Percentiles rank a stretch among this genome's conserved stretches.
Evolutionary conservation across 2,797 vertebrate species (phyloP).

Genomic region (Cichlasoma orientale): DNA sequence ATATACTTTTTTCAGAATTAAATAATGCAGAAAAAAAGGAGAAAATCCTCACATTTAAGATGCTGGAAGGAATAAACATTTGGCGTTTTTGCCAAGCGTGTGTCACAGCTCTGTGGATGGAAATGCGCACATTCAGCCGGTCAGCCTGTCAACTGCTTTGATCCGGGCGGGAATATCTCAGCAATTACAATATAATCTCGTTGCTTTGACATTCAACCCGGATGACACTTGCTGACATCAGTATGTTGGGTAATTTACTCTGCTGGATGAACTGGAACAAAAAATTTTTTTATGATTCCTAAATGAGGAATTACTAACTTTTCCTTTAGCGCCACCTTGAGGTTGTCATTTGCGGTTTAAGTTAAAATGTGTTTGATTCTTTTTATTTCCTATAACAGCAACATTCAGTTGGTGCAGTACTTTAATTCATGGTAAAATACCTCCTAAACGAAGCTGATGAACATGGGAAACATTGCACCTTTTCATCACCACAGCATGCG

Average conservation of each 20-base stretch:
- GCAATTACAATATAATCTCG: background rate
- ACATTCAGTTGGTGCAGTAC: background rate
- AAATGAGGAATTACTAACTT: background rate
- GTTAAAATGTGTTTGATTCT: background rate
- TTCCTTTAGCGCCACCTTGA: slow-evolving; percentile 10
- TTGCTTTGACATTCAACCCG: background rate
- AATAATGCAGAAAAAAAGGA: background rate
- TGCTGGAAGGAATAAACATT: background rate
- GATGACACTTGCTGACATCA: background rate
- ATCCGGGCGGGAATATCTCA: background rate
- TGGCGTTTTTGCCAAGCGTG: background rate
- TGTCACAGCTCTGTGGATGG: background rate
- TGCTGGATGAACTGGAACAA: background rate
- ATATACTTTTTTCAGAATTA: background rate
- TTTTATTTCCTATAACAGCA: background rate
- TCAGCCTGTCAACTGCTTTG: background rate
- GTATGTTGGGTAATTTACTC: accelerated
- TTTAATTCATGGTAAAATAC: background rate
- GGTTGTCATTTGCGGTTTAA: background rate
- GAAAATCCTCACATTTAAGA: background rate
- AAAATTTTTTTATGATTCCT: background rate
- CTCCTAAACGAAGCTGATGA: background rate
- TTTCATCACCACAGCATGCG: background rate
- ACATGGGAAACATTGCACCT: background rate
- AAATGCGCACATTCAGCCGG: background rate